These are phyloP conservation scores for Orthosia gracilis DNA, from an alignment of 2,888 invertebrate genomes.

Conservation along the genomic window DNA sequence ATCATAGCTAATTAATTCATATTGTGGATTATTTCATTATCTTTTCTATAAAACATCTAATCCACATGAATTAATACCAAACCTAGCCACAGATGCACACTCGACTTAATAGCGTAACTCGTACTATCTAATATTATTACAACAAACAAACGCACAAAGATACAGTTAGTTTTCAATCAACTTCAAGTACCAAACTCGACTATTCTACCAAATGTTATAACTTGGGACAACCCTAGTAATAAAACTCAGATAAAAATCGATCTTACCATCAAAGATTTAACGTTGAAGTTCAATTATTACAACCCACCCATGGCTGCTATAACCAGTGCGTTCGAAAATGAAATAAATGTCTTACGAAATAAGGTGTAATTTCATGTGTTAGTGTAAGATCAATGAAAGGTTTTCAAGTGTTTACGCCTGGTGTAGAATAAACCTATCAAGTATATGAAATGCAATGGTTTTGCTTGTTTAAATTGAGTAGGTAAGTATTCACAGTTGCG, in stretches of 20 bases:
- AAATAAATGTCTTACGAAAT: accelerated
- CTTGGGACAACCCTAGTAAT: slow-evolving; percentile 56
- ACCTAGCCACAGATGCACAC: slow-evolving; percentile 81
- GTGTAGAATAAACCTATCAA: slow-evolving; percentile 71
- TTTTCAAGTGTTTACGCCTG: slow-evolving; percentile 74
- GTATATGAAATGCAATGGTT: slow-evolving; percentile 68
- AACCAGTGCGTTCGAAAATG: slow-evolving; percentile 6
- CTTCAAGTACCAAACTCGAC: slow-evolving; percentile 77
- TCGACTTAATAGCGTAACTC: slow-evolving; percentile 80
- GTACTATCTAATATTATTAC: slow-evolving; percentile 83
- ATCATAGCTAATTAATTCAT: too few species aligned
- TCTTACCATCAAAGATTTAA: not conserved
- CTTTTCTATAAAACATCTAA: slow-evolving; percentile 7
- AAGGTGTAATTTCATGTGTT: slow-evolving; percentile 29
- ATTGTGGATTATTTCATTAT: not conserved
- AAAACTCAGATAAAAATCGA: slow-evolving; percentile 37
- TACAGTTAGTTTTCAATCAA: slow-evolving; percentile 88
- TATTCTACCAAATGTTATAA: slow-evolving; percentile 83
- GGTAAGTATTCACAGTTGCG: slow-evolving; percentile 49
- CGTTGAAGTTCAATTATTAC: slow-evolving; percentile 43
- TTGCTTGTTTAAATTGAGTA: slow-evolving; percentile 51
- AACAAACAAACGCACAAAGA: slow-evolving; percentile 86
- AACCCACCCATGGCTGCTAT: not conserved
- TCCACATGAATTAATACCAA: slow-evolving; percentile 46
- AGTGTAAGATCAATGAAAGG: slow-evolving; percentile 27